Evolutionary conservation across 2,797 vertebrate genomes (phyloP).

Genomic region (Coranthus polyacanthus): DNA sequence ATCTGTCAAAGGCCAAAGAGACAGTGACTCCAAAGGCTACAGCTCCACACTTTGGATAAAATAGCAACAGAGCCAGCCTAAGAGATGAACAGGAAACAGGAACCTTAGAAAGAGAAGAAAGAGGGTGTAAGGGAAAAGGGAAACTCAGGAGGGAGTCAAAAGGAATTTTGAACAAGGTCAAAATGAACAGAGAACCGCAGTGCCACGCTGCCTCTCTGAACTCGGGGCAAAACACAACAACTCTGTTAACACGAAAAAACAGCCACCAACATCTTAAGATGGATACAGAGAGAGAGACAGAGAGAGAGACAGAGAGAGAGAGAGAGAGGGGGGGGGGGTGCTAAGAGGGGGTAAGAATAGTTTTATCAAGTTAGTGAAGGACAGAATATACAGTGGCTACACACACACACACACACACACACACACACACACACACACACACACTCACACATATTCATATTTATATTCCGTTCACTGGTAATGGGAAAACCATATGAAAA

Average conservation of each 20-base stretch:
- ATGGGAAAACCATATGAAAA: constrained; percentile 17
- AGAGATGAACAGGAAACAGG: constrained; percentile 48
- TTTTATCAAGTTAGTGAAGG: constrained; percentile 40
- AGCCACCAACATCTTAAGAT: constrained; percentile 53
- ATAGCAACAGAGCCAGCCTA: constrained; percentile 37
- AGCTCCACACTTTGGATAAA: constrained; percentile 51
- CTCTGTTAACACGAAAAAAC: constrained; percentile 54
- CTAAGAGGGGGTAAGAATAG: constrained; percentile 6
- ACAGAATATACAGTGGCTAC: constrained; percentile 5
- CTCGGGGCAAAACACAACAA: constrained; percentile 64
- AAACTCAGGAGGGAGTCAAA: constrained; percentile 43
- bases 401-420: background rate
- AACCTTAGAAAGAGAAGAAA: constrained; percentile 54
- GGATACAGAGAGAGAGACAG: constrained; percentile 9
- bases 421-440: background rate
- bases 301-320: background rate
- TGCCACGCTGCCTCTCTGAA: constrained; percentile 59
- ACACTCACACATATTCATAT: background rate
- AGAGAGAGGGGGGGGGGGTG: background rate
- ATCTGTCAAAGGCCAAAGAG: constrained; percentile 69
- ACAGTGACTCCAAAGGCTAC: constrained; percentile 59
- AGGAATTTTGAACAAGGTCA: constrained; percentile 73
- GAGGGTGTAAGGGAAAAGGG: background rate
- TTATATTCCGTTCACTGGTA: constrained; percentile 4
- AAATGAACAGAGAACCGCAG: constrained; percentile 62